Conservation (phyloP, 2,113 vertebrate genomes). For the Scomber colias region DNA sequence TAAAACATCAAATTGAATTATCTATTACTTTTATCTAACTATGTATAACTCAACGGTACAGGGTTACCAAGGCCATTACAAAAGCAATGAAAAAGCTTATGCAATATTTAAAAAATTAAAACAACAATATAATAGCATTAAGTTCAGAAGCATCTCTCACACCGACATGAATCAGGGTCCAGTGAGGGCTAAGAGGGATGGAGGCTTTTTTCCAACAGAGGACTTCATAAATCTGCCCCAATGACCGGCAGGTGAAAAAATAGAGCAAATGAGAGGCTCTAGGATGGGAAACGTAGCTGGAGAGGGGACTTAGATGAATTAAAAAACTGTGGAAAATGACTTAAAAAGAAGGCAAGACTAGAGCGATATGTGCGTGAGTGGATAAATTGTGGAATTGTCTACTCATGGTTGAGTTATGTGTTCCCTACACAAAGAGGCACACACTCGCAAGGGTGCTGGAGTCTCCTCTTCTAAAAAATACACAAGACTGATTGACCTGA, state of each 20-base stretch:
- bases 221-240: slow-evolving; percentile 62
- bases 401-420: slow-evolving; percentile 34
- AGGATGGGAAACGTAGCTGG: slow-evolving; percentile 26
- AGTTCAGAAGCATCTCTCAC: slow-evolving; percentile 30
- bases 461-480: background rate
- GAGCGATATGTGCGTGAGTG: slow-evolving; percentile 33
- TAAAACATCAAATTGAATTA: background rate
- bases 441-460: slow-evolving; percentile 5
- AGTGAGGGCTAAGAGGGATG: slow-evolving; percentile 19
- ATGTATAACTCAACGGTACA: slow-evolving; percentile 5
- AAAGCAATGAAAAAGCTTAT: slow-evolving; percentile 16
- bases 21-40: slow-evolving; percentile 14
- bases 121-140: slow-evolving; percentile 19
- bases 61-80: slow-evolving; percentile 42
- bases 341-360: slow-evolving; percentile 26
- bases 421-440: slow-evolving; percentile 23
- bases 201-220: slow-evolving; percentile 29
- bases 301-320: slow-evolving; percentile 40
- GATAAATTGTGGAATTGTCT: slow-evolving; percentile 53
- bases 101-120: slow-evolving; percentile 33
- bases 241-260: slow-evolving; percentile 79
- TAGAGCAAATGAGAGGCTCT: slow-evolving; percentile 59
- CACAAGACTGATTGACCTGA: slow-evolving; percentile 7
- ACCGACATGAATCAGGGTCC: slow-evolving; percentile 36
- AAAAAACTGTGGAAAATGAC: slow-evolving; percentile 62